Conservation (phyloP, 2,797 vertebrate genomes). For the Phalloptychus januarius region DNA sequence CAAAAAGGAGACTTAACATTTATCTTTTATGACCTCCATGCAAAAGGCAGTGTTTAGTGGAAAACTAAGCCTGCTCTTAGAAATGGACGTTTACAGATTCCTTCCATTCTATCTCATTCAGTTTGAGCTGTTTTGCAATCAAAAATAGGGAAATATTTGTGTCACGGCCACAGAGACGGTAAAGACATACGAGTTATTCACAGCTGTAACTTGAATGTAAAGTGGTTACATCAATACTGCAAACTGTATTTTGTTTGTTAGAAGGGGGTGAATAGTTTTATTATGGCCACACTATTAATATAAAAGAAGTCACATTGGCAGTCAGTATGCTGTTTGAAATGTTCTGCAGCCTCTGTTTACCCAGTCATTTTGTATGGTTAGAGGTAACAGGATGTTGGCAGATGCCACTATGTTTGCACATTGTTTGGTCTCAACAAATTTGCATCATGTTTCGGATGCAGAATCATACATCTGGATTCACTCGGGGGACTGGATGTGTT, state of each 20-base stretch:
- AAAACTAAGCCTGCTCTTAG: background rate
- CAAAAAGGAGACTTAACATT: background rate
- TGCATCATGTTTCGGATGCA: conserved; percentile 6
- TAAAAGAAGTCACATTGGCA: background rate
- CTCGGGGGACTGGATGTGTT: conserved; percentile 1
- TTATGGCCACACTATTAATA: background rate
- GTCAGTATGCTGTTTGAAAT: background rate
- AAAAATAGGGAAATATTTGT: background rate
- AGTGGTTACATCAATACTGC: background rate
- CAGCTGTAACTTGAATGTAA: background rate
- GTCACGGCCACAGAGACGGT: background rate
- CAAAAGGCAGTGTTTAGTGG: background rate
- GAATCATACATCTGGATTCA: conserved; percentile 39
- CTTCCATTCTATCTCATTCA: background rate
- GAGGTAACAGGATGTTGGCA: background rate
- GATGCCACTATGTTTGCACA: background rate
- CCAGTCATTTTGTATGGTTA: background rate
- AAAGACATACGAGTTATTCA: background rate
- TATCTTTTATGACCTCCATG: background rate
- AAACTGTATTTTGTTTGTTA: background rate
- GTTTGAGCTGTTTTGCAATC: background rate
- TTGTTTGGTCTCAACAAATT: background rate
- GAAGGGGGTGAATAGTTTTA: background rate
- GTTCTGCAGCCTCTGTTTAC: background rate
- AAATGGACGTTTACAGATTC: background rate